These are phyloP conservation scores for Orchesella cincta DNA, from an alignment of 1,140 invertebrate genomes.

Conservation along the genomic window DNA sequence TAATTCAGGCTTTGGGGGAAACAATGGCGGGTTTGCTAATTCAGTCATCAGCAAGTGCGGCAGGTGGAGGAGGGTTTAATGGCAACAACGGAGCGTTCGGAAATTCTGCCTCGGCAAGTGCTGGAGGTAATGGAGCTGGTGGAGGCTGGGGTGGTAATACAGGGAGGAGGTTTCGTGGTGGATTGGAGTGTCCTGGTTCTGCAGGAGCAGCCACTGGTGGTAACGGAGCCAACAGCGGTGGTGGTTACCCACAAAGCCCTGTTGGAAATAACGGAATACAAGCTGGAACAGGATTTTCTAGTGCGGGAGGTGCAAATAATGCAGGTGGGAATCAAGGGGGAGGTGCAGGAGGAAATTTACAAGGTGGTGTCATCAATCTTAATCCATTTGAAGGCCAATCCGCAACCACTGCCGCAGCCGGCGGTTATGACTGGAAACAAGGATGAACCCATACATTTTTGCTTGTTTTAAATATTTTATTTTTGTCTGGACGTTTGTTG, in stretches of 20 bases:
- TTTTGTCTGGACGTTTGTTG: neutral
- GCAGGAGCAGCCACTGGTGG: neutral
- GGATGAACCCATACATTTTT: neutral
- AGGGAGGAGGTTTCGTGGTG: too few species aligned
- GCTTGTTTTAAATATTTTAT: neutral
- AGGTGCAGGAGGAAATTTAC: neutral
- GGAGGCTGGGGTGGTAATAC: neutral
- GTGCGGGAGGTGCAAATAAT: neutral
- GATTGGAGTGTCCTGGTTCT: too few species aligned
- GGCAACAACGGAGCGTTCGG: neutral
- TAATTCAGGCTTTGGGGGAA: too few species aligned
- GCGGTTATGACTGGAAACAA: conserved; percentile 2
- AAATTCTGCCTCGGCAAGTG: too few species aligned
- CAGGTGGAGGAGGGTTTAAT: too few species aligned
- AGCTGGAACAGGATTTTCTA: neutral
- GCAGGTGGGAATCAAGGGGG: neutral
- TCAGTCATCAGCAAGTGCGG: too few species aligned
- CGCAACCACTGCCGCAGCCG: neutral
- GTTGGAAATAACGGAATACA: neutral
- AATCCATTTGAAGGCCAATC: conserved; percentile 13
- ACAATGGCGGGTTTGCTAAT: too few species aligned
- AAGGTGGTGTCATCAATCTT: neutral
- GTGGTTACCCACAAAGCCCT: too few species aligned
- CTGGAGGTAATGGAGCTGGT: neutral
- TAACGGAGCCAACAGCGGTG: neutral